Conservation (phyloP, 2,113 vertebrate species). For the Tupaia chinensis region DNA sequence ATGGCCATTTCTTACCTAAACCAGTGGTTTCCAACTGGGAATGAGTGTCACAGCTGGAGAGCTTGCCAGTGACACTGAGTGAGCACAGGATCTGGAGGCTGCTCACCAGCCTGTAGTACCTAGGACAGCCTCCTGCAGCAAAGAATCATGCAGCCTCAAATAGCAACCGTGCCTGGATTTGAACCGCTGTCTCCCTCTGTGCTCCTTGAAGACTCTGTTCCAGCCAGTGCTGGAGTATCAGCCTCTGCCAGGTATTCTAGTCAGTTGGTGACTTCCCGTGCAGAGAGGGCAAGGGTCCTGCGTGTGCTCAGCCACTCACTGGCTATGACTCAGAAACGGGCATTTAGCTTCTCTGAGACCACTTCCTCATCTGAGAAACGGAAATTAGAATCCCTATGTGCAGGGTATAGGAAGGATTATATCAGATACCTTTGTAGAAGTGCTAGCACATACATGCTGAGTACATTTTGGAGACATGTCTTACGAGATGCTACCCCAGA, state of each 20-base stretch:
- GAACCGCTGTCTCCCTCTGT: rapidly evolving
- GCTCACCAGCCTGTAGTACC: not conserved
- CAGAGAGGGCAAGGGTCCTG: not conserved
- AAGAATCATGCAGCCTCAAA: not conserved
- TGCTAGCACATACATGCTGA: not conserved
- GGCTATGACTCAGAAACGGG: not conserved
- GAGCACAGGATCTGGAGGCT: not conserved
- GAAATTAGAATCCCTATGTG: not conserved
- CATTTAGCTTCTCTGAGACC: not conserved
- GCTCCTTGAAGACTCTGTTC: not conserved
- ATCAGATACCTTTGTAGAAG: not conserved
- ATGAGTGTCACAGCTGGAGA: not conserved
- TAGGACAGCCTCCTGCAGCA: not conserved
- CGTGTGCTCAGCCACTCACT: not conserved
- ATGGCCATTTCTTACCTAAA: not conserved
- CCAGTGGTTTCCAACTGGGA: not conserved
- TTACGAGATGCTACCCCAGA: not conserved
- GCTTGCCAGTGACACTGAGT: not conserved
- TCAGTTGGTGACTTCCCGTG: not conserved
- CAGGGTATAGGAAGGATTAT: not conserved
- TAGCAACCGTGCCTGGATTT: not conserved
- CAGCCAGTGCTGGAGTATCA: not conserved
- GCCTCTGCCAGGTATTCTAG: not conserved
- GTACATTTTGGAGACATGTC: rapidly evolving
- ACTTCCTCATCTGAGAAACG: not conserved